Conservation (phyloP, 2,888 invertebrate species). For the Nasonovia ribisnigri region DNA sequence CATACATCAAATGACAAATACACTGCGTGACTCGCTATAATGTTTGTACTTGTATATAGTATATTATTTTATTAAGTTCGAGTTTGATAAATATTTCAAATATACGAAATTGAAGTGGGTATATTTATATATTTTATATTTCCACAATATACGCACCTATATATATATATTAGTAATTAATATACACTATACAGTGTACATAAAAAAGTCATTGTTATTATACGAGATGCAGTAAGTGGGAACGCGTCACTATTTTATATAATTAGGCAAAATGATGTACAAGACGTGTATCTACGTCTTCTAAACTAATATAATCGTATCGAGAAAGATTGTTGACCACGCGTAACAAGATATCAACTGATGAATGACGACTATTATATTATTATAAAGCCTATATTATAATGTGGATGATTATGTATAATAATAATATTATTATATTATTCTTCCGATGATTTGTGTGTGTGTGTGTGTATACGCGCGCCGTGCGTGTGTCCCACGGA, state of each 20-base stretch:
- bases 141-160: neutral
- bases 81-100: neutral
- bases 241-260: neutral
- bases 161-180: too few species aligned
- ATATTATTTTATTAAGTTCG: neutral
- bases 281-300: neutral
- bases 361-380: conserved; percentile 28
- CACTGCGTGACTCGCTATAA: neutral
- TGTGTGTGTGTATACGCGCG: neutral
- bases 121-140: neutral
- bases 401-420: neutral
- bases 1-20: neutral
- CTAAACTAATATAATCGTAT: neutral
- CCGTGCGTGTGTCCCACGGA: conserved; percentile 44
- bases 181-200: neutral
- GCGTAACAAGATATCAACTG: conserved; percentile 15
- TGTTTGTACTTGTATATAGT: neutral
- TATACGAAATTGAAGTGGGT: neutral
- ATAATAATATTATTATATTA: neutral
- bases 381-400: neutral
- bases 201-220: neutral
- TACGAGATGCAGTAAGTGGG: neutral
- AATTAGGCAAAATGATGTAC: neutral
- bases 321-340: neutral
- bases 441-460: neutral